These are phyloP conservation scores for Euzophera pinguis DNA, from an alignment of 2,888 invertebrate species.

Conservation along the genomic window DNA sequence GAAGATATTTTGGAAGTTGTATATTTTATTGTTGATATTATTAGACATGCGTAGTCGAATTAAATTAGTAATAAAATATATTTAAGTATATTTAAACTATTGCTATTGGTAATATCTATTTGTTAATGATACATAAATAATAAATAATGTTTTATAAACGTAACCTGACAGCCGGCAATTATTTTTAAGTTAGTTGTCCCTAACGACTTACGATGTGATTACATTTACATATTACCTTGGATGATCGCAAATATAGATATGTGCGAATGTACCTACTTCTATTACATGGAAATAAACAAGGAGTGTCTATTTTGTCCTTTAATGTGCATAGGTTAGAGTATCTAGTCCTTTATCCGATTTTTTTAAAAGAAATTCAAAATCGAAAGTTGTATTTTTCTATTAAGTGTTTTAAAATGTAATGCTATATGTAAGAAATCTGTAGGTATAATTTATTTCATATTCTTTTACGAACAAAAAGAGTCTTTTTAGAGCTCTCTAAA, in stretches of 20 bases:
- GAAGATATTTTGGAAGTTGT: no score
- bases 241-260: slow-evolving; percentile 9
- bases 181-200: slow-evolving; percentile 11
- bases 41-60: no score
- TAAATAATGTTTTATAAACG: slow-evolving; percentile 7
- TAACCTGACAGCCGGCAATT: slow-evolving; percentile 10
- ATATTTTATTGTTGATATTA: no score
- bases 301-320: not conserved
- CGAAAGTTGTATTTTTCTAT: no score
- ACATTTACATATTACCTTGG: slow-evolving; percentile 14
- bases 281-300: slow-evolving; percentile 5
- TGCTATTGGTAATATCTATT: not conserved
- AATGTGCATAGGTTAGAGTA: not conserved
- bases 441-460: no score
- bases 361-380: no score
- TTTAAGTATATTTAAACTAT: not conserved
- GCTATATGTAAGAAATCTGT: no score
- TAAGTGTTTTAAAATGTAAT: no score
- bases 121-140: slow-evolving; percentile 3
- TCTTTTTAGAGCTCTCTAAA: no score
- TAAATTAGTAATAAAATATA: not conserved
- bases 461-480: no score
- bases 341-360: no score
- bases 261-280: not conserved
- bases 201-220: slow-evolving; percentile 11